phyloP scores from a whole-genome alignment of 2,113 vertebrate species.

The Damaliscus lunatus region DNA sequence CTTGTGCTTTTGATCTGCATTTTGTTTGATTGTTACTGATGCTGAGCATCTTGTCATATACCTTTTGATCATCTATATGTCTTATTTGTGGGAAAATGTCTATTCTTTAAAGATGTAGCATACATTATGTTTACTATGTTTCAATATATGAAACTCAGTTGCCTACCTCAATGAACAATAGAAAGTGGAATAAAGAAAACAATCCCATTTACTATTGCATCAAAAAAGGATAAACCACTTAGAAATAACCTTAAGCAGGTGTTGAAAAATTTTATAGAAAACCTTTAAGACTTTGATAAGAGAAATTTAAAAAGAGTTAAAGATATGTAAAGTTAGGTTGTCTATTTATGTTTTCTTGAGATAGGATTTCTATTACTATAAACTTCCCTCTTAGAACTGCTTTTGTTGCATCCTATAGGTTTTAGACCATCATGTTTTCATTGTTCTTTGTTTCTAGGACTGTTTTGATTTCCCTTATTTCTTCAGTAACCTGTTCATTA shows the following conservation, averaged over 20 bases:
- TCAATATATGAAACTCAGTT: fast-evolving
- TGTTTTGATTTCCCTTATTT: background rate
- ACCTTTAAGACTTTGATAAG: background rate
- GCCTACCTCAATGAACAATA: background rate
- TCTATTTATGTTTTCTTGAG: background rate
- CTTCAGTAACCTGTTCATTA: background rate
- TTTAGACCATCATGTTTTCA: background rate
- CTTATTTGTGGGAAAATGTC: background rate
- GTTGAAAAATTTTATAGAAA: background rate
- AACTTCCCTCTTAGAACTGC: background rate
- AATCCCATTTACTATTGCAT: background rate
- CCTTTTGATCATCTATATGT: background rate
- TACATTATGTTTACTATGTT: background rate
- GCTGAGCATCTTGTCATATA: background rate
- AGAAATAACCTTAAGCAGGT: background rate
- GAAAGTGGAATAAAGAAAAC: background rate
- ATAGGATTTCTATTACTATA: background rate
- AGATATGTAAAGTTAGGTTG: background rate
- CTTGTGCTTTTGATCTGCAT: background rate
- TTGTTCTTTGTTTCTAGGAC: background rate
- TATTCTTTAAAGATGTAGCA: background rate
- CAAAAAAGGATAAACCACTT: background rate
- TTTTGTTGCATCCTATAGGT: background rate
- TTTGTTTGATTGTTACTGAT: background rate
- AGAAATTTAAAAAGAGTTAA: background rate